phyloP scores from a whole-genome alignment of 2,797 vertebrate species.

The Apogon talboti region DNA sequence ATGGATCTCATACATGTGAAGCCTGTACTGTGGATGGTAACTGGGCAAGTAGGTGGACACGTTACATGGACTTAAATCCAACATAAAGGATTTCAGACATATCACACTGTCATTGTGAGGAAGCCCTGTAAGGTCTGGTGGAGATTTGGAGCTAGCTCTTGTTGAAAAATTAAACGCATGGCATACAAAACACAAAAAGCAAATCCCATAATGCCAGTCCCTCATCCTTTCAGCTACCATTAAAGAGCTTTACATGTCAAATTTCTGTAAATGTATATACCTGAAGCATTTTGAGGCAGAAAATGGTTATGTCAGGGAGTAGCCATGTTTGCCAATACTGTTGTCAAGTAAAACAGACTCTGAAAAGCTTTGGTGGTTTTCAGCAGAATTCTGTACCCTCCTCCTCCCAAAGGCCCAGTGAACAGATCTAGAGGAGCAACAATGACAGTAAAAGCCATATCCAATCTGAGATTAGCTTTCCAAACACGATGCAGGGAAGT shows the following conservation, averaged over 20 bases:
- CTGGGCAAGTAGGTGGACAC: too few species aligned
- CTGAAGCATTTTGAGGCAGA: not conserved
- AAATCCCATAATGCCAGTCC: slow-evolving; percentile 8
- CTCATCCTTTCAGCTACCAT: slow-evolving; percentile 2
- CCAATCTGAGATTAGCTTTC: not conserved
- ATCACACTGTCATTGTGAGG: too few species aligned
- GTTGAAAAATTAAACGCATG: not conserved
- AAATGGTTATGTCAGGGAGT: slow-evolving; percentile 5
- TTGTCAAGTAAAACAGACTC: slow-evolving; percentile 8
- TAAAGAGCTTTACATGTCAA: slow-evolving; percentile 3
- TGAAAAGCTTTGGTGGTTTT: not conserved
- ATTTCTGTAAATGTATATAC: slow-evolving; percentile 3
- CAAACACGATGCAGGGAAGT: not conserved
- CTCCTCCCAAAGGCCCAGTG: not conserved
- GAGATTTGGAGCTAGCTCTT: too few species aligned
- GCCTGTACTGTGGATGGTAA: too few species aligned
- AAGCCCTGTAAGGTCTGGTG: too few species aligned
- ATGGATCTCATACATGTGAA: too few species aligned
- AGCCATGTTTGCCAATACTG: not conserved
- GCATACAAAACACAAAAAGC: slow-evolving; percentile 11
- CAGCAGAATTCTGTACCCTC: not conserved
- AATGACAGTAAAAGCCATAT: not conserved
- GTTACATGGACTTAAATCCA: too few species aligned
- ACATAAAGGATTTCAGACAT: too few species aligned
- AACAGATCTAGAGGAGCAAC: slow-evolving; percentile 8